phyloP scores from a whole-genome alignment of 2,797 vertebrate species.

The Danio jaintianensis region DNA sequence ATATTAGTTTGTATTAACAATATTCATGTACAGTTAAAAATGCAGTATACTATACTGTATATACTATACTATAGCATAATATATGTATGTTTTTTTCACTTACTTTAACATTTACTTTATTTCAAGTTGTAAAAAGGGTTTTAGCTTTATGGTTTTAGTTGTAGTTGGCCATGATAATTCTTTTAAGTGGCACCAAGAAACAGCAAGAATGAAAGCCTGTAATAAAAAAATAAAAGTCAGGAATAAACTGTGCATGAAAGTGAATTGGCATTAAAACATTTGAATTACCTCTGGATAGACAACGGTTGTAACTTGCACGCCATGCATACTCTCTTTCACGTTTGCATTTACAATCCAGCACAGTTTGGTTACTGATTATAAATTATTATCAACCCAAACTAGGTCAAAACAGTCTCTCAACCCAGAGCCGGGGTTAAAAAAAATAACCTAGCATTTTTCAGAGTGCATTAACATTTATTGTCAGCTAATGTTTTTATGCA shows the following conservation, averaged over 20 bases:
- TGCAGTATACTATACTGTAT: no score
- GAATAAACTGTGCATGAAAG: not conserved
- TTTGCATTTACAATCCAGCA: not conserved
- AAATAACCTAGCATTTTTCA: not conserved
- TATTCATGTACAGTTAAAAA: no score
- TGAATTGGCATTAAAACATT: not conserved
- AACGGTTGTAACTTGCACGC: not conserved
- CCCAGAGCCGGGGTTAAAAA: not conserved
- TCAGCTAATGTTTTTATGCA: conserved; percentile 20
- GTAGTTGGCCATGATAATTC: no score
- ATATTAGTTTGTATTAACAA: no score
- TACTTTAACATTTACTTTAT: no score
- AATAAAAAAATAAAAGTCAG: not conserved
- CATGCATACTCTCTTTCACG: not conserved
- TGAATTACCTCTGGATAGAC: no score
- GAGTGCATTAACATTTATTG: not conserved
- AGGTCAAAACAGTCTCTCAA: not conserved
- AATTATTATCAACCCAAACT: conserved; percentile 10
- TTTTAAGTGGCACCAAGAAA: not conserved
- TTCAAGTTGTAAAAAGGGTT: no score
- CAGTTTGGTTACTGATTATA: not conserved
- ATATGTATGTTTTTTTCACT: no score
- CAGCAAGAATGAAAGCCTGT: not conserved
- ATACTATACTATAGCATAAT: no score
- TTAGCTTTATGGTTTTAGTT: no score